These are phyloP conservation scores for Ceyx erithaca DNA, from an alignment of 2,797 vertebrate species.

Conservation along the genomic window DNA sequence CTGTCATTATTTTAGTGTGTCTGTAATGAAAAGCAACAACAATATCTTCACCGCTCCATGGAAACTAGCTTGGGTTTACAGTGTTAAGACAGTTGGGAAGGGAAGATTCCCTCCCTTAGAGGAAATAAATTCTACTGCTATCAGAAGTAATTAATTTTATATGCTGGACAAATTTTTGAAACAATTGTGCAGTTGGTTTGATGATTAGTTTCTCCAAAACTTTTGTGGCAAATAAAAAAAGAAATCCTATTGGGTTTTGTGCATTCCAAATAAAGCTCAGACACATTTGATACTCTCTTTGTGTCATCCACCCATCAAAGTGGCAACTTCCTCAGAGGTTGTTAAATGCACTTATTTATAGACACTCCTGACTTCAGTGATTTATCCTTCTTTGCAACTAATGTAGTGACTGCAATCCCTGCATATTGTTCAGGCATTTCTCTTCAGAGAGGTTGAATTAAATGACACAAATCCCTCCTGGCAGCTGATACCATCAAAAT, in stretches of 20 bases:
- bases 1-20: background rate
- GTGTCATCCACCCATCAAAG: background rate
- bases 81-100: background rate
- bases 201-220: background rate
- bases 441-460: background rate
- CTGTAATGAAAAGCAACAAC: background rate
- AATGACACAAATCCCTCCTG: background rate
- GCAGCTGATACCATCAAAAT: conserved; percentile 14
- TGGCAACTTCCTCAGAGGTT: background rate
- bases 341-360: background rate
- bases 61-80: background rate
- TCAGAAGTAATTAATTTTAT: background rate
- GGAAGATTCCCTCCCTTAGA: background rate
- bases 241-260: background rate
- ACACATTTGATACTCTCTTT: background rate
- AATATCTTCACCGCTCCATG: background rate
- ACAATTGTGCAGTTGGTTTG: background rate
- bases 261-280: background rate
- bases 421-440: background rate
- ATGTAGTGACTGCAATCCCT: background rate
- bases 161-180: background rate
- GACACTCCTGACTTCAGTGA: background rate
- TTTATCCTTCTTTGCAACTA: background rate
- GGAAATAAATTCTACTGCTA: background rate
- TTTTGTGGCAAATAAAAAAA: background rate